Conservation (phyloP, 2,113 vertebrate species). For the Gavialis gangeticus region DNA sequence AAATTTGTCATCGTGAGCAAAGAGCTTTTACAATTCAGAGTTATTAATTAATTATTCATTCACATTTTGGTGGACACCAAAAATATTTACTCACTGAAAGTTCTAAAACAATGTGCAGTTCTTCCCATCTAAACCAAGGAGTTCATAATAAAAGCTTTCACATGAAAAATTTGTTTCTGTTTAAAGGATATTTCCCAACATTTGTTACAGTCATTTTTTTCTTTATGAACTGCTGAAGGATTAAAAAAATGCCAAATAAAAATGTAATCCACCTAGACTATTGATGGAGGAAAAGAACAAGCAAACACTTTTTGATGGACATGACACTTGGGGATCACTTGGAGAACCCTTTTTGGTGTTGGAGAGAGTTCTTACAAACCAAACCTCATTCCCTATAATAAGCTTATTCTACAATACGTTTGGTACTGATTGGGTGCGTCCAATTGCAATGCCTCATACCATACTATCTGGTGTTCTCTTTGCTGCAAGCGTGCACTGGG, state of each 20-base stretch:
- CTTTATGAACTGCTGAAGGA: neutral
- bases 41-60: slow-evolving; percentile 19
- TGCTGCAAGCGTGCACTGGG: no score
- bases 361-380: slow-evolving; percentile 40
- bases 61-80: slow-evolving; percentile 28
- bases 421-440: neutral
- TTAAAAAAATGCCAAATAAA: neutral
- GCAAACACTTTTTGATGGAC: slow-evolving; percentile 17
- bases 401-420: slow-evolving; percentile 49
- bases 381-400: slow-evolving; percentile 35
- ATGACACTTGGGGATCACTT: neutral
- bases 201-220: neutral
- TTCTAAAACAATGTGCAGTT: neutral
- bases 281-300: neutral
- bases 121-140: neutral
- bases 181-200: neutral
- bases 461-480: no score
- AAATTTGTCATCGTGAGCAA: no score
- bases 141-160: neutral
- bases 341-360: slow-evolving; percentile 46
- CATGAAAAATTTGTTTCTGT: neutral
- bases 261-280: slow-evolving; percentile 20
- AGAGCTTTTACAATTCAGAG: slow-evolving; percentile 22
- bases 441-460: no score
- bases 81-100: slow-evolving; percentile 49